Evolutionary conservation across 2,888 invertebrate species (phyloP).

Genomic region (Gandaritis pyraliata): DNA sequence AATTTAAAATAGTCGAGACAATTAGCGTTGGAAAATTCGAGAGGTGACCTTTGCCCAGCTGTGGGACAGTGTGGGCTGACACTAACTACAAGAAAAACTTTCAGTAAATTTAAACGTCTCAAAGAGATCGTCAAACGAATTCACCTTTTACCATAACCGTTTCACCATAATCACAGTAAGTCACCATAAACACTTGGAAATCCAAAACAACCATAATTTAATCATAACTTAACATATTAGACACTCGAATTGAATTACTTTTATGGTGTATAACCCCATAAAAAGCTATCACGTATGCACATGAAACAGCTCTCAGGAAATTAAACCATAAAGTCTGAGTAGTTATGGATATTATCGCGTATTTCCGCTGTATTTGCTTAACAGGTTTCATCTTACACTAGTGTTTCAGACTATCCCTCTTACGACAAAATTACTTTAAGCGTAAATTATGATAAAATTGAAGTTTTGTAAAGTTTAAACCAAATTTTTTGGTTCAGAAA

Average conservation of each 20-base stretch:
- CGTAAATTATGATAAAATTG: too few species aligned
- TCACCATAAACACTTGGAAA: conserved; percentile 18
- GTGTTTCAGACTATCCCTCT: conserved; percentile 4
- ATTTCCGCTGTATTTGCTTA: conserved; percentile 53
- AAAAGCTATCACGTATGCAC: conserved; percentile 65
- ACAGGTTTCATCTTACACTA: conserved; percentile 30
- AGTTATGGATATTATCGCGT: conserved; percentile 64
- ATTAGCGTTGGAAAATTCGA: too few species aligned
- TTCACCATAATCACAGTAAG: conserved; percentile 12
- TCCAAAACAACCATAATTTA: conserved; percentile 50
- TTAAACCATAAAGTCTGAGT: conserved; percentile 74
- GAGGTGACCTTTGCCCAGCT: too few species aligned
- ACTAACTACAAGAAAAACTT: too few species aligned
- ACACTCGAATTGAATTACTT: conserved; percentile 61
- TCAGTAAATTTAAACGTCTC: too few species aligned
- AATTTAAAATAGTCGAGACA: too few species aligned
- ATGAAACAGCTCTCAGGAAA: conserved; percentile 77
- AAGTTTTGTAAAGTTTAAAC: too few species aligned
- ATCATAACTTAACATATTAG: conserved; percentile 63
- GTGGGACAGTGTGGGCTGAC: too few species aligned
- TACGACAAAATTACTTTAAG: too few species aligned
- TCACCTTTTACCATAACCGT: too few species aligned
- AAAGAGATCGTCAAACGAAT: too few species aligned
- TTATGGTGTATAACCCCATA: conserved; percentile 57
- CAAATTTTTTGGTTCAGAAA: too few species aligned